These are phyloP conservation scores for Campaea margaritaria DNA, from an alignment of 2,888 invertebrate genomes.

Conservation along the genomic window DNA sequence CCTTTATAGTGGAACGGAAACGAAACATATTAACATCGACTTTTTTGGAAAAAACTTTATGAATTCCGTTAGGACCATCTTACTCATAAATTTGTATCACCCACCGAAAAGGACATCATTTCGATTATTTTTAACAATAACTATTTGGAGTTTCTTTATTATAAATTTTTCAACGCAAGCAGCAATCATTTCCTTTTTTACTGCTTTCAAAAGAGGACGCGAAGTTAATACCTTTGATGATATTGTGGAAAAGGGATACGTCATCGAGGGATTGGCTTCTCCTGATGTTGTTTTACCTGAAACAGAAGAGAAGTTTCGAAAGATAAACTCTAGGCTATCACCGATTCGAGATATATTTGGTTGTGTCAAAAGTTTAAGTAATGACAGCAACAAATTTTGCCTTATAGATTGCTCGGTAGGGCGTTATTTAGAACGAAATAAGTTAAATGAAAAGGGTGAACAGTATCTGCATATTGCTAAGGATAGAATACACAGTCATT, in stretches of 20 bases:
- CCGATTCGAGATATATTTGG: slow-evolving; percentile 56
- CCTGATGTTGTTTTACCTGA: slow-evolving; percentile 76
- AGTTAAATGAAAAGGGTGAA: slow-evolving; percentile 68
- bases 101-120: slow-evolving; percentile 64
- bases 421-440: slow-evolving; percentile 64
- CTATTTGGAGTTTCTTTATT: slow-evolving; percentile 75
- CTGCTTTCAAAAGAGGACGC: slow-evolving; percentile 70
- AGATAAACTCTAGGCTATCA: slow-evolving; percentile 67
- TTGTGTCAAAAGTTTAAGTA: slow-evolving; percentile 63
- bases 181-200: slow-evolving; percentile 74
- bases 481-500: slow-evolving; percentile 75
- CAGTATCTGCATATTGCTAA: slow-evolving; percentile 73
- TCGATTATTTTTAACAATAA: slow-evolving; percentile 65
- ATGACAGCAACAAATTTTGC: slow-evolving; percentile 69
- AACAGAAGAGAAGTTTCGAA: slow-evolving; percentile 61
- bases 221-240: slow-evolving; percentile 78
- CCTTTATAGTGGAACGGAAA: slow-evolving; percentile 59
- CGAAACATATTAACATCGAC: slow-evolving; percentile 53
- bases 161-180: slow-evolving; percentile 76
- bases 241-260: slow-evolving; percentile 69
- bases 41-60: slow-evolving; percentile 73
- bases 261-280: slow-evolving; percentile 73
- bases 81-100: slow-evolving; percentile 62
- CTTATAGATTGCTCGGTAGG: slow-evolving; percentile 75
- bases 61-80: slow-evolving; percentile 65